Percentiles rank a stretch among this genome's conserved stretches.
Evolutionary conservation across 2,888 invertebrate genomes (phyloP).

Genomic region (Chromoteleia sp.): DNA sequence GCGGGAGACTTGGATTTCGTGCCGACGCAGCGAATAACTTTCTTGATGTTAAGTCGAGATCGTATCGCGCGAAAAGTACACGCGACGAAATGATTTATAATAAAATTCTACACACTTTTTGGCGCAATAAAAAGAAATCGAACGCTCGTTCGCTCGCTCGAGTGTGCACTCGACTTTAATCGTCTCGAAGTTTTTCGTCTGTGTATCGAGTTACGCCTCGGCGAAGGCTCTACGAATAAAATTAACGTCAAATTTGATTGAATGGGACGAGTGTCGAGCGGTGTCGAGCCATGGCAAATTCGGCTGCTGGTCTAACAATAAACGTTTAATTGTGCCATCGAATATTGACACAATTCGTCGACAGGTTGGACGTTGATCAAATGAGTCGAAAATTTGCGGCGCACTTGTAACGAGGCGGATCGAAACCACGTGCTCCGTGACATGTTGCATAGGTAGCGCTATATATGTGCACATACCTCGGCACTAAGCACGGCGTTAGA

Average conservation of each 20-base stretch:
- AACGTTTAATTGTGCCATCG: constrained; percentile 47
- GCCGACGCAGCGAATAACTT: constrained; percentile 67
- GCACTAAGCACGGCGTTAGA: constrained; percentile 74
- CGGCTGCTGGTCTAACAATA: constrained; percentile 38
- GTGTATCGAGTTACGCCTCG: neutral
- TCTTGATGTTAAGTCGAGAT: constrained; percentile 57
- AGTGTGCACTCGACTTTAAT: too few relatives aligned
- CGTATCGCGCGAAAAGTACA: constrained; percentile 55
- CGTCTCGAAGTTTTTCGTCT: neutral
- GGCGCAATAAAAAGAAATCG: constrained; percentile 3
- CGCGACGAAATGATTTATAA: constrained; percentile 67
- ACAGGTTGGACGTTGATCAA: constrained; percentile 58
- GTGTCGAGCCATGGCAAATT: too few relatives aligned
- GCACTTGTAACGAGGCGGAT: constrained; percentile 77
- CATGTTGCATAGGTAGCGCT: constrained; percentile 79
- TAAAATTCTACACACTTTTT: constrained; percentile 19
- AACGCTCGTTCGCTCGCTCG: too few relatives aligned
- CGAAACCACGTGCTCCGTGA: constrained; percentile 79
- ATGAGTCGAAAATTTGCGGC: constrained; percentile 75
- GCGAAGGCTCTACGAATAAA: too few relatives aligned
- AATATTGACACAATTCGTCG: constrained; percentile 55
- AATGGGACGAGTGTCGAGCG: neutral
- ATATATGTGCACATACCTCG: constrained; percentile 73
- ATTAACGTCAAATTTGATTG: neutral
- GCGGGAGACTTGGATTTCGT: constrained; percentile 65